These are phyloP conservation scores for Irena cyanogastra DNA, from an alignment of 2,113 vertebrate genomes.

Conservation along the genomic window DNA sequence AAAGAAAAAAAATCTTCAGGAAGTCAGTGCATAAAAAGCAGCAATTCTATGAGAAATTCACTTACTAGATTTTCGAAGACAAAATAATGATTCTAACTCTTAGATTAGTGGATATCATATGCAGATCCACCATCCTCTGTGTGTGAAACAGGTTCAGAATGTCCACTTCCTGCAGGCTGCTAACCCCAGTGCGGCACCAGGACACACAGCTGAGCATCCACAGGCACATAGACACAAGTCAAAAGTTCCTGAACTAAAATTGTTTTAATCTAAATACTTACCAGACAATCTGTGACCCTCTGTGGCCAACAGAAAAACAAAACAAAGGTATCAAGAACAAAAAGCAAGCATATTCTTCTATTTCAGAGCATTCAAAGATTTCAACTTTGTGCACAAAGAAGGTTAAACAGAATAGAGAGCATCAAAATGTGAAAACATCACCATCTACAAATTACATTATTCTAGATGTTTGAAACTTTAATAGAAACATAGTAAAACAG, in stretches of 20 bases:
- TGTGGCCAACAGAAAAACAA: slow-evolving; percentile 63
- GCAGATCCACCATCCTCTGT: neutral
- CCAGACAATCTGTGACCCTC: slow-evolving; percentile 48
- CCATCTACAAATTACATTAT: neutral
- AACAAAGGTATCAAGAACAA: slow-evolving; percentile 15
- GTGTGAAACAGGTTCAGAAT: neutral
- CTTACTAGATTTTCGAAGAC: neutral
- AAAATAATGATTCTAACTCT: neutral
- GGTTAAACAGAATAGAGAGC: neutral
- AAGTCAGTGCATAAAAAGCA: neutral
- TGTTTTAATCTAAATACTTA: neutral
- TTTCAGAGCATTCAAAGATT: neutral
- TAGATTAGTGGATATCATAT: neutral
- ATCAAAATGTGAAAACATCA: neutral
- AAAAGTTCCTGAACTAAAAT: neutral
- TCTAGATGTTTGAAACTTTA: neutral
- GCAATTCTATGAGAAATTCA: neutral
- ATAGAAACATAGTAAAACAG: neutral
- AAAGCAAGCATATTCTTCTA: neutral
- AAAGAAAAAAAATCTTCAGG: neutral
- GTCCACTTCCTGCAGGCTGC: neutral
- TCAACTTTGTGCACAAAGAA: neutral
- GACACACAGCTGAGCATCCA: neutral
- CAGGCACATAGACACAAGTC: neutral
- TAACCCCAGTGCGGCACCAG: neutral